A percentile compares a stretch with the other conserved stretches of the same genome.
phyloP scores from a whole-genome alignment of 2,113 vertebrate species.

The Channa argus region DNA sequence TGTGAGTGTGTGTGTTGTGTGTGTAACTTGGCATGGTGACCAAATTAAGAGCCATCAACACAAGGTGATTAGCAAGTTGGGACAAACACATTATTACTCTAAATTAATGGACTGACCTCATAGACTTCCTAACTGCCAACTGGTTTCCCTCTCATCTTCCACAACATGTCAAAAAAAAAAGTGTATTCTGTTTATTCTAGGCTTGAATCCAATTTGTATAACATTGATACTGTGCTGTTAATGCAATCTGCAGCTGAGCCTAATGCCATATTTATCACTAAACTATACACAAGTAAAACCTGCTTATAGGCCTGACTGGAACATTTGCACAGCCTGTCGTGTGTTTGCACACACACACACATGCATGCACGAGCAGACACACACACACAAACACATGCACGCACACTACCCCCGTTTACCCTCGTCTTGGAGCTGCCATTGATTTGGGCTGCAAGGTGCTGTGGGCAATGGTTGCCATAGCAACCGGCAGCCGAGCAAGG shows the following conservation, averaged over 20 bases:
- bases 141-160: conserved; percentile 17
- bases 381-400: conserved; percentile 33
- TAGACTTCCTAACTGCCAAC: conserved; percentile 29
- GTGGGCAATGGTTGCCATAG: conserved; percentile 85
- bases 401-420: conserved; percentile 48
- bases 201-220: conserved; percentile 44
- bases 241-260: conserved; percentile 46
- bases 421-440: conserved; percentile 78
- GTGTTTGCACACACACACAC: conserved; percentile 22
- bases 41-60: conserved; percentile 52
- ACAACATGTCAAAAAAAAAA: conserved; percentile 20
- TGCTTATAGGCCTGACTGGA: conserved; percentile 38
- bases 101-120: conserved; percentile 55
- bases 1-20: conserved; percentile 42
- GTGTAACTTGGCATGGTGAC: conserved; percentile 52
- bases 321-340: conserved; percentile 51
- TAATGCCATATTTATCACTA: conserved; percentile 49
- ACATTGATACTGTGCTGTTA: conserved; percentile 43
- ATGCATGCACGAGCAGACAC: neutral
- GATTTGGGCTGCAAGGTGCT: conserved; percentile 84
- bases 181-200: conserved; percentile 40
- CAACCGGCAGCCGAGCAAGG: conserved; percentile 82
- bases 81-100: conserved; percentile 49
- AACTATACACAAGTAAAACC: conserved; percentile 46
- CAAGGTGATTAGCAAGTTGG: conserved; percentile 66